Evolutionary conservation across 2,797 vertebrate genomes (phyloP), one percentile per base, ranked within the genome.

Genomic region (Carcharodon carcharias): DNA sequence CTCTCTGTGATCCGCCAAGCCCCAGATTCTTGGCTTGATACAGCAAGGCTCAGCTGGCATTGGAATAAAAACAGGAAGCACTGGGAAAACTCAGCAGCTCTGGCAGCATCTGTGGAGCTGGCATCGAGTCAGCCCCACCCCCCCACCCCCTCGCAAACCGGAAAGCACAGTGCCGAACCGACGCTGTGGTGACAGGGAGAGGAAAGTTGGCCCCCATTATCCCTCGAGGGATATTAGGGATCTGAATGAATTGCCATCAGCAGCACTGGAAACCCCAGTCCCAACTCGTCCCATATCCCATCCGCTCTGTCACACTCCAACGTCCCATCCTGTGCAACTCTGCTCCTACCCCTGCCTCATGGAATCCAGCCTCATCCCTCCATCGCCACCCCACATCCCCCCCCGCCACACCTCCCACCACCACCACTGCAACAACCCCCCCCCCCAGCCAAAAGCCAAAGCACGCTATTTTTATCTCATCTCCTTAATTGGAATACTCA

Each of bases 361-460:
- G 61, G 56, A 3, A 23, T 31, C 5, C n/a, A 6, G 69, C 35
- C 23, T 40, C 73, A 26, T 77, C 8, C 40, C 1, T 69, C 61
- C 21, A 0, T 4, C 14, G 14, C 11, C 12, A 65, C 63, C 63
- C 63, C 0, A 16, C 11, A 65, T 14, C 14, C 11, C 16, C 3
- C 1, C 12, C 14, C 16, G n/a, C n/a, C n/a, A n/a, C 0, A 18
- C 3, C 2, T 2, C 14, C 12, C 14, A 1, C 63, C 63, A 14
- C 1, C 63, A n/a, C n/a, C n/a, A n/a, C n/a, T n/a, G n/a, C n/a
- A n/a, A n/a, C n/a, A n/a, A n/a, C n/a, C 1, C 63, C 12, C 16
- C 63, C 12, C 16, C 63, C 63, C 0, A 65, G 63, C 12, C 61
- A 63, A 3, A 3, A 4, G 7, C 94, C 58, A 50, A 3, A 6